Conservation (phyloP, 2,888 invertebrate genomes). For the Theretra japonica region DNA sequence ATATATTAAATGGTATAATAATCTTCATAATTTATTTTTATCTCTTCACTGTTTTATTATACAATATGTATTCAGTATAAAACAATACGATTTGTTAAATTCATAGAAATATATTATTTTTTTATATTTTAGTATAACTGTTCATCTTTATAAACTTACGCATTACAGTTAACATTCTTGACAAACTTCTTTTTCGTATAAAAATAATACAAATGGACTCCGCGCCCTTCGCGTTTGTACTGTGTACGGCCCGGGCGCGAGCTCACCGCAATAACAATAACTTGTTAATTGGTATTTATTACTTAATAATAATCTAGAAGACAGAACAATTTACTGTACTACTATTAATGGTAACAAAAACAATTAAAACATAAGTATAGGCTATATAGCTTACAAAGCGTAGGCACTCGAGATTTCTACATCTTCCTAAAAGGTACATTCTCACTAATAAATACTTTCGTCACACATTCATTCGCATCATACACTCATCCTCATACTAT, state of each 20-base stretch:
- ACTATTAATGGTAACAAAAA: slow-evolving; percentile 83
- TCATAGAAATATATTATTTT: slow-evolving; percentile 83
- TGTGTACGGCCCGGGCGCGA: background rate
- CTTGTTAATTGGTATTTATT: slow-evolving; percentile 82
- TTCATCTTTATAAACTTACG: slow-evolving; percentile 82
- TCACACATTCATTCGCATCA: slow-evolving; percentile 66
- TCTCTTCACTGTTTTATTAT: slow-evolving; percentile 74
- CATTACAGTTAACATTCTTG: slow-evolving; percentile 84
- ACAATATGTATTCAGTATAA: slow-evolving; percentile 84
- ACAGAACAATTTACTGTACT: slow-evolving; percentile 79
- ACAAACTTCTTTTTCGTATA: slow-evolving; percentile 72
- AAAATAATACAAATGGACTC: slow-evolving; percentile 81
- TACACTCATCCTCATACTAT: slow-evolving; percentile 55
- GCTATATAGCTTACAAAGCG: slow-evolving; percentile 83
- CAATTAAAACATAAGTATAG: slow-evolving; percentile 78
- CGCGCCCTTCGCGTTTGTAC: slow-evolving; percentile 40
- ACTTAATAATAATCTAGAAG: slow-evolving; percentile 80
- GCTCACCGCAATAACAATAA: slow-evolving; percentile 72
- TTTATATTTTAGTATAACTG: slow-evolving; percentile 79
- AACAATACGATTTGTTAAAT: slow-evolving; percentile 85
- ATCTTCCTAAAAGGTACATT: slow-evolving; percentile 77
- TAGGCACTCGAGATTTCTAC: slow-evolving; percentile 85
- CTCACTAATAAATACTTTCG: slow-evolving; percentile 83
- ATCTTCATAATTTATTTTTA: slow-evolving; percentile 83
- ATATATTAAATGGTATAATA: slow-evolving; percentile 79